Percentiles rank a stretch among this genome's conserved stretches.
phyloP scores from a whole-genome alignment of 2,888 invertebrate genomes.

The Acanthococcus lagerstroemiae region DNA sequence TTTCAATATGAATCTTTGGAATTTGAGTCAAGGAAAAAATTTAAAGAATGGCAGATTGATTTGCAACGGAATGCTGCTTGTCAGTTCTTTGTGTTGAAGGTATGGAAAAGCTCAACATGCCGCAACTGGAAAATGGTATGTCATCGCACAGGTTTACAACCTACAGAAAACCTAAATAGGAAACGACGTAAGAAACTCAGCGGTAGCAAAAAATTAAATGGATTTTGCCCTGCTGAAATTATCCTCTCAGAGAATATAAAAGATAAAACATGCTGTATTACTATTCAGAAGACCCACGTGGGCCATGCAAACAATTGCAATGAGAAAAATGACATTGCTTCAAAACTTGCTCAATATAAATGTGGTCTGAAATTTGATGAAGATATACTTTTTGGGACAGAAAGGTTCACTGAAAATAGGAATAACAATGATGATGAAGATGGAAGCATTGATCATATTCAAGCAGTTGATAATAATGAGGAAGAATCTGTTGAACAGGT shows the following conservation, averaged over 20 bases:
- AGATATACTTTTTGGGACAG: too few relatives aligned
- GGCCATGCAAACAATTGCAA: background rate
- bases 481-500: too few relatives aligned
- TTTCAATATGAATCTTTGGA: background rate
- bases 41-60: background rate
- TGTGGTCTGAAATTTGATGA: too few relatives aligned
- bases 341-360: background rate
- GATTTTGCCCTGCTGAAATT: background rate
- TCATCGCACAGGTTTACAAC: background rate
- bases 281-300: background rate
- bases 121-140: background rate
- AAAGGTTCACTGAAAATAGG: too few relatives aligned
- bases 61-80: background rate
- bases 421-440: too few relatives aligned
- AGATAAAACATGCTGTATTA: background rate
- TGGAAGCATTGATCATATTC: too few relatives aligned
- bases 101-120: background rate
- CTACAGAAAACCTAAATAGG: background rate
- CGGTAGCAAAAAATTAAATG: background rate
- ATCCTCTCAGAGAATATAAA: background rate
- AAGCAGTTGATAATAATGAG: too few relatives aligned
- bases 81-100: background rate
- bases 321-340: background rate
- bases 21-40: background rate
- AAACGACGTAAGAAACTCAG: background rate